Evolutionary conservation across 1,140 invertebrate species (phyloP), one percentile per base, ranked within the genome.

Genomic region (Hirudo medicinalis): DNA sequence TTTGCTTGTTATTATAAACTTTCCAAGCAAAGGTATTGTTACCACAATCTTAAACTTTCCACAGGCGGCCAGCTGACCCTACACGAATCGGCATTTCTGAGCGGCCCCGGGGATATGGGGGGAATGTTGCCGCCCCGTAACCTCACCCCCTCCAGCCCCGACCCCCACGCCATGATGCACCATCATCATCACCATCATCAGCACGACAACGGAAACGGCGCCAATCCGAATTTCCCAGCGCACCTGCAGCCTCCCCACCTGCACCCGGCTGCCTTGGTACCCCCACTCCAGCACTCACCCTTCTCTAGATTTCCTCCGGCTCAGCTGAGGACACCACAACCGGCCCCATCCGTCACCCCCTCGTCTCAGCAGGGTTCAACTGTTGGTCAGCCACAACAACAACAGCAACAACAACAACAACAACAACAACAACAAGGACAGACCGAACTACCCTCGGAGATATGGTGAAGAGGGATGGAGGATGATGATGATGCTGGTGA

Each of bases 391-490:
- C 20, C 22, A 63, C 57, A 63, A 22, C 57, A 63, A 32, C 57
- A 63, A 22, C 57, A 25, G 11, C 57, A 63, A 63, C 57, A 63
- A n/a, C 57, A 63, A n/a, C 57, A 63, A n/a, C 57, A 63, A 63
- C 57, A 25, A 11, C 57, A 63, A 63, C 57, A 63, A 63, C 57
- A 63, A 15, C 57, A 63, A 11, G 57, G 57, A 13, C 57, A 63
- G 20, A 63, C 57, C 8, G 57, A 63, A 63, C 20, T 63, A 25
- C 57, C 57, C 22, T 13, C 57, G 22, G 57, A 63, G 57, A 63
- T 63, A 63, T 63, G 57, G 57, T 63, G 57, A 63, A 25, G 29
- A 63, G 22, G 57, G 17, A 36, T 36, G 3, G 22, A 15, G 9
- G 19, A 63, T 11, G 57, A n/a, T 63, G 57, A 63, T 63, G 11